These are phyloP conservation scores for Oryzias javanicus DNA, from an alignment of 2,113 vertebrate species.

Conservation along the genomic window DNA sequence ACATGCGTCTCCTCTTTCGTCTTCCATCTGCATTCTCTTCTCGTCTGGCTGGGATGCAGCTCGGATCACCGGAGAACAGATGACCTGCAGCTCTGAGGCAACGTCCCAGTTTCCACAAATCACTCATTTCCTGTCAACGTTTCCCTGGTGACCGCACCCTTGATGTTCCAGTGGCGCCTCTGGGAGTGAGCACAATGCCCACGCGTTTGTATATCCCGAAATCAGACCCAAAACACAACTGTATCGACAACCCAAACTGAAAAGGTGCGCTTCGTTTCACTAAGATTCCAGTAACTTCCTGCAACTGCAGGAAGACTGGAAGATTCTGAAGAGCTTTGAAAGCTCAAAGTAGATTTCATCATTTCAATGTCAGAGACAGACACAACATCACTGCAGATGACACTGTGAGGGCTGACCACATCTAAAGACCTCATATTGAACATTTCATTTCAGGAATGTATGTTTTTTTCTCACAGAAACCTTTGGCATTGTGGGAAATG, in stretches of 20 bases:
- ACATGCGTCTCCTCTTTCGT: too few species aligned
- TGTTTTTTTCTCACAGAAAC: slow-evolving; percentile 16
- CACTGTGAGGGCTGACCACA: too few species aligned
- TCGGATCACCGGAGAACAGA: too few species aligned
- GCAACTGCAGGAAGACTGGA: too few species aligned
- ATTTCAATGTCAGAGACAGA: neutral
- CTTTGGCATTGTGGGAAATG: slow-evolving; percentile 40
- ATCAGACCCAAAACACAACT: neutral
- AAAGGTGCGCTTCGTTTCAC: too few species aligned
- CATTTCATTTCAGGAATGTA: slow-evolving; percentile 38
- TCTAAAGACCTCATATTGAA: slow-evolving; percentile 29
- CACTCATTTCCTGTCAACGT: slow-evolving; percentile 43
- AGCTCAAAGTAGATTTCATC: too few species aligned
- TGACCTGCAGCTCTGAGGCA: slow-evolving; percentile 3
- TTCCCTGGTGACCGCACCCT: slow-evolving; percentile 24
- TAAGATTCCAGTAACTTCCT: too few species aligned
- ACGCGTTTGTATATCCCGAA: neutral
- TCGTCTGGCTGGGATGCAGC: too few species aligned
- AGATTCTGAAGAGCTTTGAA: too few species aligned
- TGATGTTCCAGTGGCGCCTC: neutral
- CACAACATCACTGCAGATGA: slow-evolving; percentile 19
- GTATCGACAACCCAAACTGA: neutral
- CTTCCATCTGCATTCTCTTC: too few species aligned
- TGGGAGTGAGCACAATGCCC: neutral
- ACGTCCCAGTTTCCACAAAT: slow-evolving; percentile 34